Evolutionary conservation across 2,888 invertebrate species (phyloP), one percentile per base, ranked within the genome.

Genomic region (Orgyia antiqua): DNA sequence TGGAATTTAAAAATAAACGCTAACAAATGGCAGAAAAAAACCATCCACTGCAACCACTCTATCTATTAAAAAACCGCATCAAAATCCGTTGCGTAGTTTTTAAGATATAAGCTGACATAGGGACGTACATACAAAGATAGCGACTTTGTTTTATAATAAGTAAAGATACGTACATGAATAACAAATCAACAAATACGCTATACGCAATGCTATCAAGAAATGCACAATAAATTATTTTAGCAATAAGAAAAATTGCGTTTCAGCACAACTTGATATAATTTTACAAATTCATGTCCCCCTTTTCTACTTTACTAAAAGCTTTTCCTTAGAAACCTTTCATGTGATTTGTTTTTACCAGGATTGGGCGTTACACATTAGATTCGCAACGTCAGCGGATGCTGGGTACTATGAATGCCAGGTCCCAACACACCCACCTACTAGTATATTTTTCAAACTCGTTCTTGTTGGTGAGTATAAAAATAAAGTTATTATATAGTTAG

Each of bases 391-490:
- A 25, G 86, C 84, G n/a, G 91, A 91, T 51, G 90, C 84, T 6
- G 91, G 91, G 0, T 79, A 89, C 51, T 91, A 91, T 56, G 90
- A 91, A 67, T 91, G 92, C 59, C 90, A 91, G 71, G 88, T 91
- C 29, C 90, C 90, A 4, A 90, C 89, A 6, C 89, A 90, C 64
- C 90, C 90, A 4, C 90, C 90, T 24, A 88, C 89, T 6, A 91
- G 90, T 58, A 87, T 91, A 57, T 90, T 89, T 69, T 88, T 91
- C 53, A 88, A 88, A 45, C 80, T 92, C 3, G 87, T 89, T 29
- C 78, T 92, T 49, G 89, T 90, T 37, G 91, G 91, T 91, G 67
- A 88, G 89, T 86, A 21, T n/a, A 10, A n/a, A n/a, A n/a, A n/a
- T n/a, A n/a, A n/a, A n/a, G n/a, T n/a, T n/a, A n/a, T n/a, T n/a